Evolutionary conservation across 2,797 vertebrate genomes (phyloP).

Genomic region (Rhinoraja longicauda): DNA sequence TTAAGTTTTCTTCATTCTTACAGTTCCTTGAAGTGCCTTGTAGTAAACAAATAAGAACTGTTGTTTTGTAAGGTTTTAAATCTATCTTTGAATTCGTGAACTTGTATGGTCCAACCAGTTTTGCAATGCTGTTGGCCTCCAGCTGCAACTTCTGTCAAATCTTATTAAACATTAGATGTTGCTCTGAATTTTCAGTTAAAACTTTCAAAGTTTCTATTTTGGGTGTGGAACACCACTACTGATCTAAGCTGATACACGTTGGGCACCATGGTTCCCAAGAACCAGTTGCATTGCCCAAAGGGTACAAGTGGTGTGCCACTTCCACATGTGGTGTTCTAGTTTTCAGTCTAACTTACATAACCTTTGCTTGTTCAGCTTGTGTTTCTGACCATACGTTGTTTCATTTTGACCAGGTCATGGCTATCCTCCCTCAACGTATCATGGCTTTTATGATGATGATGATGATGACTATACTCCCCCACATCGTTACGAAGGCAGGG

Average conservation of each 20-base stretch:
- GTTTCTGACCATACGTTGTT: not conserved
- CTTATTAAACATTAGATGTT: not conserved
- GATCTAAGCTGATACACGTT: not conserved
- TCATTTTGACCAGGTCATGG: not conserved
- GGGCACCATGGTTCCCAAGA: not conserved
- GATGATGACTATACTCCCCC: constrained; percentile 7
- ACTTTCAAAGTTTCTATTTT: not conserved
- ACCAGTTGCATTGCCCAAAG: not conserved
- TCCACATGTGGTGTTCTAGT: not conserved
- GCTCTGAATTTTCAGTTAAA: not conserved
- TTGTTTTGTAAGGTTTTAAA: not conserved
- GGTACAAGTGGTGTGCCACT: too few relatives aligned
- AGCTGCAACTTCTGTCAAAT: not conserved
- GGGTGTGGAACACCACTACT: not conserved
- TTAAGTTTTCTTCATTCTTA: not conserved
- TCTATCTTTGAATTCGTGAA: not conserved
- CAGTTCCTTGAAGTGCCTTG: not conserved
- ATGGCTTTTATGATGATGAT: not conserved
- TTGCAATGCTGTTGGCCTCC: not conserved
- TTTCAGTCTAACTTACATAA: not conserved
- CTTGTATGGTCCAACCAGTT: not conserved
- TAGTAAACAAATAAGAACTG: not conserved
- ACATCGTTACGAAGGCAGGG: constrained; percentile 27
- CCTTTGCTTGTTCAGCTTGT: not conserved
- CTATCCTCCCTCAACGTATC: constrained; percentile 21